Percentiles rank a stretch among this genome's conserved stretches.
Evolutionary conservation across 35 echinoderm and acorn worm species (phyloP).

Genomic region (Chiridota heheva): DNA sequence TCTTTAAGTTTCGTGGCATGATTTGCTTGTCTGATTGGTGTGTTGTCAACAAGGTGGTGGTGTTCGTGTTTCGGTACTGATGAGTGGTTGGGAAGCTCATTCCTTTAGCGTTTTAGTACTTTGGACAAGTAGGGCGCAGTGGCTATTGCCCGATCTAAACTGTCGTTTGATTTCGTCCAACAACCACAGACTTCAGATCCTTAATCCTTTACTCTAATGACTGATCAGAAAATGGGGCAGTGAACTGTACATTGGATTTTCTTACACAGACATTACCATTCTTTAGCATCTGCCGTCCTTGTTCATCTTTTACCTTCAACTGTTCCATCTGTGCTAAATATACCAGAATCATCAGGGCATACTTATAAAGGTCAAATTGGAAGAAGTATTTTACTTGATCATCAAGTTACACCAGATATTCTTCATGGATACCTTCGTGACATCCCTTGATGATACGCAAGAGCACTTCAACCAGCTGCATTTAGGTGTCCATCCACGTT

Average conservation of each 20-base stretch:
- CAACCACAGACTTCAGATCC: conserved; percentile 34
- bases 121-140: conserved; percentile 22
- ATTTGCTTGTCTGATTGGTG: conserved; percentile 28
- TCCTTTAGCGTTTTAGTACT: conserved; percentile 7
- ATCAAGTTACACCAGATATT: not conserved
- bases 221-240: conserved; percentile 14
- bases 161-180: conserved; percentile 24
- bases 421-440: not conserved
- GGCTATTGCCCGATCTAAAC: conserved; percentile 27
- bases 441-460: conserved; percentile 24
- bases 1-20: conserved; percentile 34
- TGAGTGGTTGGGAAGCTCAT: conserved; percentile 9
- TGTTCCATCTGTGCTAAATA: conserved; percentile 50
- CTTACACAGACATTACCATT: conserved; percentile 34
- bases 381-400: conserved; percentile 52
- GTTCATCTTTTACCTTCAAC: conserved; percentile 25
- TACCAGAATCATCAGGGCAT: conserved; percentile 49
- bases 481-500: conserved; percentile 14
- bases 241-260: conserved; percentile 4
- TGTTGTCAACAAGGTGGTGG: conserved; percentile 4
- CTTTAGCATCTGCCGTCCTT: conserved; percentile 47
- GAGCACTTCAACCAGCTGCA: conserved; percentile 25
- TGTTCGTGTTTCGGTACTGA: conserved; percentile 1
- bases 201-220: conserved; percentile 31
- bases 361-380: conserved; percentile 57